Evolutionary conservation across 2,113 vertebrate species (phyloP), one percentile per base, ranked within the genome.

Genomic region (Rafetus swinhoei): DNA sequence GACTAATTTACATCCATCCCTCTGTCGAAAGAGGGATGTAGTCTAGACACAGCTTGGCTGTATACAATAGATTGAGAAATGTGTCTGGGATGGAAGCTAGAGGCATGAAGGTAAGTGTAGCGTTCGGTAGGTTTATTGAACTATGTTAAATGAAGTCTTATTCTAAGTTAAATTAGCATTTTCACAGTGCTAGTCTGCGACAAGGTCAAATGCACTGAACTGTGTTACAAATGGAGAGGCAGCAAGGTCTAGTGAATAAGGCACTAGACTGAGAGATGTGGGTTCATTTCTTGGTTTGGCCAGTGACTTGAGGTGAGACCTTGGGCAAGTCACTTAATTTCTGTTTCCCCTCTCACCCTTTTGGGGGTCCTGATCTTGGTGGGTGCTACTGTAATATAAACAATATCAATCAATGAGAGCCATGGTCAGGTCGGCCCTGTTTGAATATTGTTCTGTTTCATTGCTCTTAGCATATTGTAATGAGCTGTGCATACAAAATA

Each of bases 341-440:
- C 27, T 82, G 14, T 88, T 93, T 93, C 80, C 39, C 32, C n/a
- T 94, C 84, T 79, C 9, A 62, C 8, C 32, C 76, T 74, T 29
- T 93, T 3, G 1, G 35, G 82, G 89, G 45, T 93, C 93, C 81
- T 94, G 79, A 92, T 50, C 81, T 92, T 89, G 11, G 13, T 85
- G 55, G 32, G 22, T 56, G 25, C 81, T 82, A 18, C 24, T 84
- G 81, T 84, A 14, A 57, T 65, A 62, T 1, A 77, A 59, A 53
- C 22, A 82, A 25, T 7, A 85, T 5, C 56, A 62, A 50, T 79
- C 88, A 82, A 84, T 54, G 81, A 94, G 81, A 86, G 25, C 32
- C n/a, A 39, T 74, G 18, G 69, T 45, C 5, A 1, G 53, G 39
- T 19, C 19, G 90, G 85, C 56, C 77, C 60, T 89, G 21, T 82